Evolutionary conservation across 2,113 vertebrate species (phyloP).

Genomic region (Forbesichthys papilliferus): DNA sequence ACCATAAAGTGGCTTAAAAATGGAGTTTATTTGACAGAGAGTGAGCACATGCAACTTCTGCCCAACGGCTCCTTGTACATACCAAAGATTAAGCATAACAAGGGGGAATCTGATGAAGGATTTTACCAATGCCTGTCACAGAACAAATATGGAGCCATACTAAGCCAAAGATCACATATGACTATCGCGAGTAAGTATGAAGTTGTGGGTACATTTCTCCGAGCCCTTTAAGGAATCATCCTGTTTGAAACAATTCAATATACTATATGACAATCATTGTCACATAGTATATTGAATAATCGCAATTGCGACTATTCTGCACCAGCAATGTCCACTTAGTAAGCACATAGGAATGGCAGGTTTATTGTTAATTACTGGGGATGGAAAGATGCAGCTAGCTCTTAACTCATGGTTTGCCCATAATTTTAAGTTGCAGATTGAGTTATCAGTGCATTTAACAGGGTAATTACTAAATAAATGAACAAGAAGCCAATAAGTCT

Average conservation of each 20-base stretch:
- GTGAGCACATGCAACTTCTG: conserved; percentile 80
- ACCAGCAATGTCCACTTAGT: conserved; percentile 16
- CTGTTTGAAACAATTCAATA: too few species aligned
- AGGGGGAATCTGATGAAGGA: conserved; percentile 87
- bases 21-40: conserved; percentile 82
- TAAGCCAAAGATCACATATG: conserved; percentile 93
- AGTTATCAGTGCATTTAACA: conserved; percentile 47
- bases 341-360: background rate
- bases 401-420: conserved; percentile 77
- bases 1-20: conserved; percentile 91
- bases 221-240: too few species aligned
- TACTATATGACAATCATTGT: background rate
- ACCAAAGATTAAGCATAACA: conserved; percentile 81
- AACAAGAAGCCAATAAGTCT: conserved; percentile 58
- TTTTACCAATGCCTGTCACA: conserved; percentile 93
- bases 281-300: background rate
- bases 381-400: conserved; percentile 51
- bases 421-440: conserved; percentile 53
- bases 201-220: background rate
- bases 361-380: conserved; percentile 60
- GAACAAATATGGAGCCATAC: conserved; percentile 92
- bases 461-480: conserved; percentile 39
- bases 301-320: background rate
- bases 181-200: conserved; percentile 90
- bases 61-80: conserved; percentile 90